Percentiles rank a stretch among this genome's conserved stretches.
These are phyloP conservation scores for Bubalus kerabau DNA, from an alignment of 2,113 vertebrate genomes.

Conservation along the genomic window DNA sequence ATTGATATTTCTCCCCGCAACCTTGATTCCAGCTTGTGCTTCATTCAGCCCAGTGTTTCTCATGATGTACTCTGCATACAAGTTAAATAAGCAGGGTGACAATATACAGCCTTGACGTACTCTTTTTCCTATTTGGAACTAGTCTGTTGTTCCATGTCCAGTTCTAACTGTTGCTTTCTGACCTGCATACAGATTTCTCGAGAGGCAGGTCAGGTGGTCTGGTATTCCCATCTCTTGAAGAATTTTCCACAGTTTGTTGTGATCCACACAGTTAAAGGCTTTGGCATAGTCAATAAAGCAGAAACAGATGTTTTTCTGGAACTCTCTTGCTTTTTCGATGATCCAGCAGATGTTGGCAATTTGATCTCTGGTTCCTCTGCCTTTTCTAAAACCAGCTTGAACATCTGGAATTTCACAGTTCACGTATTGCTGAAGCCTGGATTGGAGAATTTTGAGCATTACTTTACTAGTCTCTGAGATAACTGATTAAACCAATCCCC, in stretches of 20 bases:
- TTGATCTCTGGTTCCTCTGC: not conserved
- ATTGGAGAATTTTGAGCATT: not conserved
- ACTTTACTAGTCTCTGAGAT: not conserved
- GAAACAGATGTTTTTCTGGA: not conserved
- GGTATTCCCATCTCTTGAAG: not conserved
- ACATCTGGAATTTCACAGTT: not conserved
- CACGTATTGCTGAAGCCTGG: not conserved
- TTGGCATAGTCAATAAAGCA: not conserved
- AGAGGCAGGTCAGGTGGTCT: not conserved
- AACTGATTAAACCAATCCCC: not conserved
- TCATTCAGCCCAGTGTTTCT: not conserved
- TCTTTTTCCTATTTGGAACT: not conserved
- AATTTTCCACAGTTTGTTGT: not conserved
- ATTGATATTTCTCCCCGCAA: not conserved
- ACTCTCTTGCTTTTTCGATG: not conserved
- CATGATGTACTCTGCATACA: not conserved
- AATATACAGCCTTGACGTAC: rapidly evolving
- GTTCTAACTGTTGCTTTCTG: not conserved
- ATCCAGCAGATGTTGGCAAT: not conserved
- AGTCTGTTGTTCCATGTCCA: not conserved
- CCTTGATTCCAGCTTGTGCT: not conserved
- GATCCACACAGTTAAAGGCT: not conserved
- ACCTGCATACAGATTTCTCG: not conserved
- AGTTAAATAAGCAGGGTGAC: not conserved
- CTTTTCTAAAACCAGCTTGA: not conserved